phyloP scores from a whole-genome alignment of 2,888 invertebrate species.

The Merodon equestris region DNA sequence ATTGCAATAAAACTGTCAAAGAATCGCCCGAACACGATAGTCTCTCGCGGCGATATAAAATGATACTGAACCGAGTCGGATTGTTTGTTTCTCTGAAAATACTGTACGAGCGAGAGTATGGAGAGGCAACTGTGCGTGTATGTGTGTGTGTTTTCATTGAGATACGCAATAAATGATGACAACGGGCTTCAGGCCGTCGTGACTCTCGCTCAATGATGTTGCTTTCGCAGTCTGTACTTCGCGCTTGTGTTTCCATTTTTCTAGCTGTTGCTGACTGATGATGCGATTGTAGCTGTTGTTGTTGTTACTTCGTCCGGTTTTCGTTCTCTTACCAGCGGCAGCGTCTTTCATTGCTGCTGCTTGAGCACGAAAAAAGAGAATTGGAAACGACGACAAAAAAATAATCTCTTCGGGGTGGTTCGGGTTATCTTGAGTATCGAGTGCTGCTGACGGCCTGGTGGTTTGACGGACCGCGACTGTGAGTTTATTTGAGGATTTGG shows the following conservation, averaged over 20 bases:
- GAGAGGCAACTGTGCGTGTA: constrained; percentile 41
- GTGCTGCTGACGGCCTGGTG: constrained; percentile 28
- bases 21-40: not conserved
- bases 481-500: constrained; percentile 31
- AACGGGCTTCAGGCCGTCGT: constrained; percentile 66
- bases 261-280: not conserved
- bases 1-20: constrained; percentile 5
- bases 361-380: constrained; percentile 12
- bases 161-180: constrained; percentile 55
- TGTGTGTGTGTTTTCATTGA: constrained; percentile 63
- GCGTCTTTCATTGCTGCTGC: constrained; percentile 47
- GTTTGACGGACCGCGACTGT: constrained; percentile 58
- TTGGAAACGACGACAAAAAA: too few relatives aligned
- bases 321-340: constrained; percentile 62
- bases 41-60: too few relatives aligned
- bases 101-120: constrained; percentile 22
- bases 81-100: constrained; percentile 59
- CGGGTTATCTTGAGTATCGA: constrained; percentile 28
- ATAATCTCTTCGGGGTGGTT: constrained; percentile 52
- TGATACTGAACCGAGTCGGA: constrained; percentile 22
- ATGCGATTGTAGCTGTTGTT: constrained; percentile 5
- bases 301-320: constrained; percentile 67
- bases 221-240: constrained; percentile 63
- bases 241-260: constrained; percentile 57
- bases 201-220: constrained; percentile 62